Evolutionary conservation across 2,888 invertebrate species (phyloP).

Genomic region (Brachypterus glaber): DNA sequence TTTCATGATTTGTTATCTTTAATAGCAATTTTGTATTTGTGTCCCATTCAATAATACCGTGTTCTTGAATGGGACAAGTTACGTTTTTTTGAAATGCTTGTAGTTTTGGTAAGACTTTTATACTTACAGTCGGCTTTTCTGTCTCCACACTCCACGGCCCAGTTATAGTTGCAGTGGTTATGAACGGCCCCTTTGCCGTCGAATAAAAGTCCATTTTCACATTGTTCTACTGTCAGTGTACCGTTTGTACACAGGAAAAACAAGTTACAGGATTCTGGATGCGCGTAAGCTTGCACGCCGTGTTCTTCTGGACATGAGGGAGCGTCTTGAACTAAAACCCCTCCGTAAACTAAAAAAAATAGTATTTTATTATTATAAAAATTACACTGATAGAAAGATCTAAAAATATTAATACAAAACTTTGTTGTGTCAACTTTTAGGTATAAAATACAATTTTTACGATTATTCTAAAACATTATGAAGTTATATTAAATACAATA

Average conservation of each 20-base stretch:
- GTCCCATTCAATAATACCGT: too few species aligned
- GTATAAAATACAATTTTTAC: too few species aligned
- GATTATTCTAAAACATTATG: too few species aligned
- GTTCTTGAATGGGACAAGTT: too few species aligned
- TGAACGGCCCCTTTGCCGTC: slow-evolving; percentile 84
- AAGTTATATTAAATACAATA: too few species aligned
- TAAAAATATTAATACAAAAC: too few species aligned
- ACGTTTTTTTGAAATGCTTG: too few species aligned
- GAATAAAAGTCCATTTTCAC: slow-evolving; percentile 84
- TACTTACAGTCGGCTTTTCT: slow-evolving; percentile 71
- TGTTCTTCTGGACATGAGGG: slow-evolving; percentile 73
- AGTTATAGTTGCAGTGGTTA: slow-evolving; percentile 90
- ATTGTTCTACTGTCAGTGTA: slow-evolving; percentile 78
- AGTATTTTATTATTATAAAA: too few species aligned
- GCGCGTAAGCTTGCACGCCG: slow-evolving; percentile 76
- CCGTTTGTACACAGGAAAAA: slow-evolving; percentile 90
- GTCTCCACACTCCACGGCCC: slow-evolving; percentile 80
- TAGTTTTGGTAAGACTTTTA: slow-evolving; percentile 1
- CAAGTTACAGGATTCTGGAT: slow-evolving; percentile 78
- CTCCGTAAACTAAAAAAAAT: slow-evolving; percentile 49
- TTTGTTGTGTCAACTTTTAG: too few species aligned
- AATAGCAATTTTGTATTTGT: too few species aligned
- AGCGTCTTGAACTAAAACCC: slow-evolving; percentile 50
- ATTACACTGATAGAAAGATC: too few species aligned
- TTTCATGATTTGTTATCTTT: too few species aligned